These are phyloP conservation scores for Metellina segmentata DNA, from an alignment of 2,888 invertebrate species.

Conservation along the genomic window DNA sequence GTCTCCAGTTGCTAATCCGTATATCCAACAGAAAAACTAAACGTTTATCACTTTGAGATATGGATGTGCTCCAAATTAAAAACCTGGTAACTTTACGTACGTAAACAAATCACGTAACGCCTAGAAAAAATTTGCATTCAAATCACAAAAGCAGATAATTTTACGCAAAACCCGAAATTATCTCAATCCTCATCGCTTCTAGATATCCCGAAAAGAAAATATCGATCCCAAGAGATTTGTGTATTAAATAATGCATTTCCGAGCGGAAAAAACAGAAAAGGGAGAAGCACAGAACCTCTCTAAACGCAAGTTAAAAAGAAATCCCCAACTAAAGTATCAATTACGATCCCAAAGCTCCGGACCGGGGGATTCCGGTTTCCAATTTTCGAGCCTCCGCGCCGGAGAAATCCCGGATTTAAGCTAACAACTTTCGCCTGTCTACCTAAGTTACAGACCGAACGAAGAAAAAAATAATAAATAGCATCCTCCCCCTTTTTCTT, in stretches of 20 bases:
- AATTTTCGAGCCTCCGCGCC: slow-evolving; percentile 45
- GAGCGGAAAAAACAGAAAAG: background rate
- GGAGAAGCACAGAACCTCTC: background rate
- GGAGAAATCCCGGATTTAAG: slow-evolving; percentile 62
- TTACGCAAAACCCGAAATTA: background rate
- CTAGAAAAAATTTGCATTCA: background rate
- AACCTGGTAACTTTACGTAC: background rate
- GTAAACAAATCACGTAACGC: background rate
- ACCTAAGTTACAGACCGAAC: background rate
- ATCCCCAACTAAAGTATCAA: slow-evolving; percentile 58
- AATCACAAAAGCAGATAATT: background rate
- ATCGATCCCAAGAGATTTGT: background rate
- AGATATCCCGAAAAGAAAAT: background rate
- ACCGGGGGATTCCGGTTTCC: slow-evolving; percentile 32
- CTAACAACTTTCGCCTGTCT: slow-evolving; percentile 59
- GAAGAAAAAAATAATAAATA: slow-evolving; percentile 21
- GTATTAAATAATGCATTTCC: background rate
- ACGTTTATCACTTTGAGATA: background rate
- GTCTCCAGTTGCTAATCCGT: too few species aligned
- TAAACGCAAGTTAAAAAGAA: slow-evolving; percentile 8
- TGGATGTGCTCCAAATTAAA: background rate
- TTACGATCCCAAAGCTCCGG: slow-evolving; percentile 37
- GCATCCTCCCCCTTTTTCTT: background rate
- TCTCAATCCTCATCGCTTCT: background rate
- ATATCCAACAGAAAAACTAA: background rate